Evolutionary conservation across 2,797 vertebrate genomes (phyloP).

Genomic region (Clarias laeviceps): DNA sequence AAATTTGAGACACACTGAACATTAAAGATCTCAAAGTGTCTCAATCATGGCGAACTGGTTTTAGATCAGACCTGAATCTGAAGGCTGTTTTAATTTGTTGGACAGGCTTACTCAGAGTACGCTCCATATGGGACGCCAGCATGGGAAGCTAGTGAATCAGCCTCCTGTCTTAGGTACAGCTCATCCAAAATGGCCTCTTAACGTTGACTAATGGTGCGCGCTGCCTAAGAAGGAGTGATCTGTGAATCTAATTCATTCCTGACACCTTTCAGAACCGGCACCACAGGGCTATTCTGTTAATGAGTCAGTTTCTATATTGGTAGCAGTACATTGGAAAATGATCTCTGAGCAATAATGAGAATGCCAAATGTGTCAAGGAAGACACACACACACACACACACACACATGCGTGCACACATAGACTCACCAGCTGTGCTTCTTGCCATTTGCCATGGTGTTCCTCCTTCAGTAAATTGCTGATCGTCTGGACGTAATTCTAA

Average conservation of each 20-base stretch:
- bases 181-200: constrained; percentile 34
- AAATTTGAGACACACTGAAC: background rate
- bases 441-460: constrained; percentile 96
- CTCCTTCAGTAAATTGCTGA: constrained; percentile 94
- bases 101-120: constrained; percentile 12
- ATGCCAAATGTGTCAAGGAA: constrained; percentile 10
- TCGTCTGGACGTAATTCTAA: constrained; percentile 94
- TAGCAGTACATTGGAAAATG: constrained; percentile 10
- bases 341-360: constrained; percentile 29
- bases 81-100: constrained; percentile 22
- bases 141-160: constrained; percentile 41
- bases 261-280: constrained; percentile 17
- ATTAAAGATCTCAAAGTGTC: background rate
- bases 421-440: constrained; percentile 92
- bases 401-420: constrained; percentile 69
- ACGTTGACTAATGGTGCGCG: constrained; percentile 35
- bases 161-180: constrained; percentile 30
- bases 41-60: background rate
- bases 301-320: constrained; percentile 43
- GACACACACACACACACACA: constrained; percentile 44
- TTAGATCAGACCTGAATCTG: background rate
- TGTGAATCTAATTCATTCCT: constrained; percentile 25
- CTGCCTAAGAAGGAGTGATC: background rate
- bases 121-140: constrained; percentile 16
- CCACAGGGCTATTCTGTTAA: constrained; percentile 28